These are phyloP conservation scores for Arge pagana DNA, from an alignment of 2,888 invertebrate species.

Conservation along the genomic window DNA sequence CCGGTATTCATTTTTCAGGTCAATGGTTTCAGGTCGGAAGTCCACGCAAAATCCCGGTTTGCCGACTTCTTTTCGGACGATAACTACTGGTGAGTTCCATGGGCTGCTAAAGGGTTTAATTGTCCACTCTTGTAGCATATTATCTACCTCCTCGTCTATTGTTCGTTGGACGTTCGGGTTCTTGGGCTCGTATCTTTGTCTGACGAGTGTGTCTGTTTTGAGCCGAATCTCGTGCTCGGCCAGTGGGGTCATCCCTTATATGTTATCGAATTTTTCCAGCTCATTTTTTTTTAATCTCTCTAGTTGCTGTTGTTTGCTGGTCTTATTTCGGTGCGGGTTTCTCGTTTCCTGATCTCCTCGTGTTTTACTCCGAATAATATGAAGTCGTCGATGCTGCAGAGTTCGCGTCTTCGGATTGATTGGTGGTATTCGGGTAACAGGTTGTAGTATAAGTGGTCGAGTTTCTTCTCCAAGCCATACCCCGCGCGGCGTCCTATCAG, in stretches of 20 bases:
- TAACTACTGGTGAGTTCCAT: conserved; percentile 41
- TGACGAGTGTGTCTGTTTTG: neutral
- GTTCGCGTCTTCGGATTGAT: too few species aligned
- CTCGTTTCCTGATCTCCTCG: too few species aligned
- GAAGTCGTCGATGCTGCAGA: too few species aligned
- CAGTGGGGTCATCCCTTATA: neutral
- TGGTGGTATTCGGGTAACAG: too few species aligned
- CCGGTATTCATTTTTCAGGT: conserved; percentile 35
- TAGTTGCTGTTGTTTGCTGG: too few species aligned
- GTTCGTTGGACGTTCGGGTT: conserved; percentile 9
- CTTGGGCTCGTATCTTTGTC: conserved; percentile 9
- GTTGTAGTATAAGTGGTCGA: too few species aligned
- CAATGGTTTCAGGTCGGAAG: conserved; percentile 37
- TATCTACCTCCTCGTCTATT: conserved; percentile 37
- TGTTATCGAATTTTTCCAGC: neutral
- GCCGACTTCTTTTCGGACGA: conserved; percentile 38
- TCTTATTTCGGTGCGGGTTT: too few species aligned
- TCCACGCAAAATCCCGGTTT: conserved; percentile 39
- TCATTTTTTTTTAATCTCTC: too few species aligned
- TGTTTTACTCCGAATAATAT: too few species aligned
- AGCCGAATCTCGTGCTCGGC: conserved; percentile 5
- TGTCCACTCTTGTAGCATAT: conserved; percentile 40
- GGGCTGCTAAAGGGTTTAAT: conserved; percentile 38
- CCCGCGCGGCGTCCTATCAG: too few species aligned
- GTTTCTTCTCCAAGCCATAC: too few species aligned